Conservation (phyloP, 2,797 vertebrate genomes). For the Chrosomus eos region DNA sequence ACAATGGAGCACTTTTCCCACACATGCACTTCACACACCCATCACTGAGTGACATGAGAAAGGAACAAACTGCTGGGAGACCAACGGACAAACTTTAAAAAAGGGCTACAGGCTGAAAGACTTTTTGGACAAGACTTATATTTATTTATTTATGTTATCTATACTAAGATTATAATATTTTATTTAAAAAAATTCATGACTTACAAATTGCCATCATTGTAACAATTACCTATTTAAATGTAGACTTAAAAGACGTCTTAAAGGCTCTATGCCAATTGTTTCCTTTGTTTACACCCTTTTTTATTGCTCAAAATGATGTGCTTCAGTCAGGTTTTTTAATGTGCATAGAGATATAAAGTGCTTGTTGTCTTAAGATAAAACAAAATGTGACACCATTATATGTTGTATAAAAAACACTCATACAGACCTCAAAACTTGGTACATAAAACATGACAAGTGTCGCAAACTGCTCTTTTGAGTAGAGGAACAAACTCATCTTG, state of each 20-base stretch:
- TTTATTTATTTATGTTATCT: neutral
- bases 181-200: neutral
- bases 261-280: neutral
- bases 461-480: neutral
- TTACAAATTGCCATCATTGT: neutral
- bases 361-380: neutral
- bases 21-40: slow-evolving; percentile 16
- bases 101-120: slow-evolving; percentile 1
- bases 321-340: neutral
- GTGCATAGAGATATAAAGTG: neutral
- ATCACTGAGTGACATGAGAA: neutral
- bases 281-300: neutral
- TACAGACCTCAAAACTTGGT: neutral
- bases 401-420: neutral
- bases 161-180: neutral
- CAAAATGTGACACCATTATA: neutral
- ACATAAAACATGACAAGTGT: neutral
- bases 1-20: slow-evolving; percentile 20
- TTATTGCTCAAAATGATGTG: neutral
- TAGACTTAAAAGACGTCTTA: neutral
- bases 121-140: neutral
- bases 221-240: neutral
- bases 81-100: neutral
- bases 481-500: neutral
- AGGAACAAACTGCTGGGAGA: slow-evolving; percentile 22